Conservation (phyloP, 2,113 vertebrate genomes). For the Nesogale talazaci region DNA sequence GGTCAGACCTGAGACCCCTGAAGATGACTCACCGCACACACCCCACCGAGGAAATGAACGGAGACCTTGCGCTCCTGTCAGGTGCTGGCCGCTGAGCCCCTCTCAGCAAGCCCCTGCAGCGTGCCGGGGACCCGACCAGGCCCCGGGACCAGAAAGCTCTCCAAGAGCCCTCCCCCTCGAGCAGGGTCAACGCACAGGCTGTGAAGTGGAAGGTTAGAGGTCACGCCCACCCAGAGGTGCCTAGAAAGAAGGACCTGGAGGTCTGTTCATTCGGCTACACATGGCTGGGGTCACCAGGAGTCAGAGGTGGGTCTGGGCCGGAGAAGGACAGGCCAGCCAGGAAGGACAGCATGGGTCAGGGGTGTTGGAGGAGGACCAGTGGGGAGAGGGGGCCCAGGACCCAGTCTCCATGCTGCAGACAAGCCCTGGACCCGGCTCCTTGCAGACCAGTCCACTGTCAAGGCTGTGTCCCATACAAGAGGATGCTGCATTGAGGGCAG, state of each 20-base stretch:
- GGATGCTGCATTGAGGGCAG: not conserved
- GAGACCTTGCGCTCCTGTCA: not conserved
- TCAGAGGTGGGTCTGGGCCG: not conserved
- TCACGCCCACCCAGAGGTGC: not conserved
- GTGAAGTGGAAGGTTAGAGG: not conserved
- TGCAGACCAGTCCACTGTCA: not conserved
- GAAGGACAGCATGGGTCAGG: no score
- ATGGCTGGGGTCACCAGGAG: not conserved
- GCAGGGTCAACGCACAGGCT: not conserved
- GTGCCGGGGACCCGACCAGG: not conserved
- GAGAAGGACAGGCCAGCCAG: not conserved
- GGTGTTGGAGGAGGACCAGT: no score
- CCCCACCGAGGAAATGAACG: not conserved
- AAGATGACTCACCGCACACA: not conserved
- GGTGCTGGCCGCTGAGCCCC: fast-evolving
- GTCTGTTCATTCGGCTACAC: not conserved
- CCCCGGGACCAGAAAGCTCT: not conserved
- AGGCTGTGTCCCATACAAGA: not conserved
- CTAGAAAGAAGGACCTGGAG: not conserved
- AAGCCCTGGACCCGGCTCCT: not conserved
- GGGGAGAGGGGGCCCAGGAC: no score
- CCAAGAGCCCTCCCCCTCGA: not conserved
- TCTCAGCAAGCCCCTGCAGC: fast-evolving
- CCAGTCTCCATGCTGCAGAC: not conserved
- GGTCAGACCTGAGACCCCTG: not conserved